Conservation (phyloP, 2,888 invertebrate genomes). For the Xanthia togata region DNA sequence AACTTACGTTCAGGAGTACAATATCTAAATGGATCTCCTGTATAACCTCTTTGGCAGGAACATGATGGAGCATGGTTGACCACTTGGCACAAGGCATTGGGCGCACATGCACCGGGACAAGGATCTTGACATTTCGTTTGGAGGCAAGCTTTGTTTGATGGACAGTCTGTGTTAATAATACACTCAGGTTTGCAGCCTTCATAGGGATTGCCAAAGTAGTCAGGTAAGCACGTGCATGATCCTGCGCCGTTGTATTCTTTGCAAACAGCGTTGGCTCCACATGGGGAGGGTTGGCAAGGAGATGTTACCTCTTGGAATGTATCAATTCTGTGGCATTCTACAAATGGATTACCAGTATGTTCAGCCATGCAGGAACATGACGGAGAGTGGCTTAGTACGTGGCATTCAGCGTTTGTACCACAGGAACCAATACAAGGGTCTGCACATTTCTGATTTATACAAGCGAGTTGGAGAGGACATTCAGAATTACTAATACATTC, state of each 20-base stretch:
- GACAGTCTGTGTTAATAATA: constrained; percentile 93
- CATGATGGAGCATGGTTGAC: constrained; percentile 93
- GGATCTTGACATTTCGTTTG: constrained; percentile 94
- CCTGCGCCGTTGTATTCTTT: constrained; percentile 91
- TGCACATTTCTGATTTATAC: constrained; percentile 94
- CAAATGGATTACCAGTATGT: constrained; percentile 94
- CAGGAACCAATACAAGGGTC: constrained; percentile 94
- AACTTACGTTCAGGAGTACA: constrained; percentile 91
- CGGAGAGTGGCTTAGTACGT: constrained; percentile 94
- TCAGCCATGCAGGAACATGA: constrained; percentile 92
- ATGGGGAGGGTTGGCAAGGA: constrained; percentile 92
- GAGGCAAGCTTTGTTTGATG: constrained; percentile 92
- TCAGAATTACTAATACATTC: constrained; percentile 95
- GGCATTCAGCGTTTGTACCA: constrained; percentile 93
- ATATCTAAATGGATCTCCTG: constrained; percentile 94
- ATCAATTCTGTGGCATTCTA: constrained; percentile 89
- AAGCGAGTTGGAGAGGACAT: constrained; percentile 92
- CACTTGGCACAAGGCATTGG: constrained; percentile 94
- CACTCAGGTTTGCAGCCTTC: constrained; percentile 94
- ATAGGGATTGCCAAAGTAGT: constrained; percentile 94
- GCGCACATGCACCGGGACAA: constrained; percentile 94
- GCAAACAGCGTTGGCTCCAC: constrained; percentile 92
- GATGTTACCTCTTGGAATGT: constrained; percentile 84
- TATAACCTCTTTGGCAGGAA: constrained; percentile 92
- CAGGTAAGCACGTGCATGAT: constrained; percentile 93